Percentiles rank a stretch among this genome's conserved stretches.
Evolutionary conservation across 2,888 invertebrate species (phyloP).

Genomic region (Azorinus chamasolen): DNA sequence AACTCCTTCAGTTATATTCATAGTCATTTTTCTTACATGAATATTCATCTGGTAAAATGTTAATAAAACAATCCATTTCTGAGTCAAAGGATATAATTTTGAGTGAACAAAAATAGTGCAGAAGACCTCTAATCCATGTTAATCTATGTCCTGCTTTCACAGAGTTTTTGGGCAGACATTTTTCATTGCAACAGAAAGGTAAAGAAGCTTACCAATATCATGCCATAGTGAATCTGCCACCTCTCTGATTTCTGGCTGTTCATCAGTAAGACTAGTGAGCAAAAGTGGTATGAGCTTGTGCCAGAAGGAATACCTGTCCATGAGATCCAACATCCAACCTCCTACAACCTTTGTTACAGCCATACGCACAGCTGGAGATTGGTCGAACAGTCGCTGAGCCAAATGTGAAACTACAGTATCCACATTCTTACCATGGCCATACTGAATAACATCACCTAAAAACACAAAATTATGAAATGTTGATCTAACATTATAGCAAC

Average conservation of each 20-base stretch:
- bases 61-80: no score
- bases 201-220: conserved; percentile 82
- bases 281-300: conserved; percentile 94
- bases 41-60: no score
- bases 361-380: conserved; percentile 91
- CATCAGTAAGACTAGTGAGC: conserved; percentile 94
- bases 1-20: no score
- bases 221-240: conserved; percentile 85
- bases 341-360: conserved; percentile 93
- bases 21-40: no score
- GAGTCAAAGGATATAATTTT: no score
- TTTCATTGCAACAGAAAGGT: no score
- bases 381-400: conserved; percentile 95
- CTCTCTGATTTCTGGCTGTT: conserved; percentile 89
- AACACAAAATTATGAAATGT: conserved; percentile 9
- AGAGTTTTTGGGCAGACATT: no score
- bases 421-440: conserved; percentile 91
- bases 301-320: conserved; percentile 96
- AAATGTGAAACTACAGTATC: conserved; percentile 92
- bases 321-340: conserved; percentile 92
- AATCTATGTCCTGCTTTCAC: no score
- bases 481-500: no score
- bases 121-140: no score
- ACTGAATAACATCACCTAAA: conserved; percentile 88
- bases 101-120: no score